These are phyloP conservation scores for Diloba caeruleocephala DNA, from an alignment of 2,888 invertebrate genomes.

Conservation along the genomic window DNA sequence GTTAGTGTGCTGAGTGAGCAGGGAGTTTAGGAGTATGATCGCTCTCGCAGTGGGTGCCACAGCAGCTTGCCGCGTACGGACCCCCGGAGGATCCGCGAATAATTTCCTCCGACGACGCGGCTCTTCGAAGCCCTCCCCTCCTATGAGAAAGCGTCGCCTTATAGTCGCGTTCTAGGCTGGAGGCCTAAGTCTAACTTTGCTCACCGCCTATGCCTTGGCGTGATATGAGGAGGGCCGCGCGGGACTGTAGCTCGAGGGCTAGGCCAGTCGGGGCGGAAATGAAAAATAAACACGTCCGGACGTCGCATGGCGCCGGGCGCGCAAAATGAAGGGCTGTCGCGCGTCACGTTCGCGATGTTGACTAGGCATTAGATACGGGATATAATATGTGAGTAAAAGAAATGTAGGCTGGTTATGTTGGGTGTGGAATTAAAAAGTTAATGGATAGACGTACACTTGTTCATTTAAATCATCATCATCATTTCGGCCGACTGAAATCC, in stretches of 20 bases:
- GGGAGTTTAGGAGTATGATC: too few relatives aligned
- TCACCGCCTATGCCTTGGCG: conserved; percentile 21
- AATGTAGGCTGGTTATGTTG: background rate
- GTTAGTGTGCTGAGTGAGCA: too few relatives aligned
- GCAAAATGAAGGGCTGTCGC: conserved; percentile 77
- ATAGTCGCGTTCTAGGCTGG: background rate
- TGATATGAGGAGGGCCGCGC: conserved; percentile 54
- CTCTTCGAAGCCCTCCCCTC: too few relatives aligned
- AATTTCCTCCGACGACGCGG: too few relatives aligned
- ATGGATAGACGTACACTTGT: too few relatives aligned
- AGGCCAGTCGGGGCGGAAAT: conserved; percentile 82
- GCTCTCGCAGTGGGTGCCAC: too few relatives aligned
- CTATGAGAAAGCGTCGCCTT: background rate
- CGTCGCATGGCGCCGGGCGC: conserved; percentile 80
- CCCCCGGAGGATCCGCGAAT: too few relatives aligned
- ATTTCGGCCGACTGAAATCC: too few relatives aligned
- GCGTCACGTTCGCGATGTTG: conserved; percentile 42
- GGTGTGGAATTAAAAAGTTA: conserved; percentile 1
- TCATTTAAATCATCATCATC: too few relatives aligned
- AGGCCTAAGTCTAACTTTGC: conserved; percentile 2
- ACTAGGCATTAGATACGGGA: conserved; percentile 35
- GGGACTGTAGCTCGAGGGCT: conserved; percentile 65
- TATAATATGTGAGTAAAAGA: conserved; percentile 1
- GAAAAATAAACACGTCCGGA: conserved; percentile 88
- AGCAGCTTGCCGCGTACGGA: too few relatives aligned